Evolutionary conservation across 2,888 invertebrate genomes (phyloP), one percentile per base, ranked within the genome.

Genomic region (Plutella xylostella): DNA sequence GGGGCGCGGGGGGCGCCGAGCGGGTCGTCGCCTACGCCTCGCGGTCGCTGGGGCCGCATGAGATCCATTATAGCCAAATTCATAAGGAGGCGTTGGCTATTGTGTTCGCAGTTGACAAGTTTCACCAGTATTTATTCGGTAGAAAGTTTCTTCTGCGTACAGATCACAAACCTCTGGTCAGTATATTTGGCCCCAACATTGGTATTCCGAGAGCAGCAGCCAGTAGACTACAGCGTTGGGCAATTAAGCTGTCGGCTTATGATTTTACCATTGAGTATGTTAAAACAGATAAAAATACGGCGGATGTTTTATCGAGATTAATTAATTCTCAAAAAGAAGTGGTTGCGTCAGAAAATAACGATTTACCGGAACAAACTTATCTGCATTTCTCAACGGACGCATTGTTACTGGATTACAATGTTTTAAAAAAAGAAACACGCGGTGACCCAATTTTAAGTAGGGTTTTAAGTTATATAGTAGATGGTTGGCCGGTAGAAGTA

Each of bases 271-370:
- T 31, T 12, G 31, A n/a, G 2, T 31, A 31, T n/a, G 7, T 4
- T 2, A 1, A n/a, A 7, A n/a, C 31, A n/a, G 5, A 35, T 6
- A 15, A 19, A 15, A 35, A 31, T 7, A 35, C 4, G 17, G 35
- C 18, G 4, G 54, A 15, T 48, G 48, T 19, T 43, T 54, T 15
- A 37, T 54, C 31, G 7, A n/a, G 31, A 5, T 12, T 31, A n/a
- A 6, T n/a, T n/a, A n/a, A n/a, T 6, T 14, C 11, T 31, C 3
- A n/a, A n/a, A n/a, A n/a, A 1, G 1, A 12, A 12, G 2, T n/a
- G n/a, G n/a, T n/a, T n/a, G n/a, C 14, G 14, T n/a, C n/a, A 12
- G 31, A n/a, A 5, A 25, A 25, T 25, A 25, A 7, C 25, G 9
- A 25, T 7, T 25, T n/a, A 12, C 22, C 19, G 9, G 47, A 43